phyloP scores from a whole-genome alignment of 2,797 vertebrate genomes.

The Kryptolebias ocellatus region DNA sequence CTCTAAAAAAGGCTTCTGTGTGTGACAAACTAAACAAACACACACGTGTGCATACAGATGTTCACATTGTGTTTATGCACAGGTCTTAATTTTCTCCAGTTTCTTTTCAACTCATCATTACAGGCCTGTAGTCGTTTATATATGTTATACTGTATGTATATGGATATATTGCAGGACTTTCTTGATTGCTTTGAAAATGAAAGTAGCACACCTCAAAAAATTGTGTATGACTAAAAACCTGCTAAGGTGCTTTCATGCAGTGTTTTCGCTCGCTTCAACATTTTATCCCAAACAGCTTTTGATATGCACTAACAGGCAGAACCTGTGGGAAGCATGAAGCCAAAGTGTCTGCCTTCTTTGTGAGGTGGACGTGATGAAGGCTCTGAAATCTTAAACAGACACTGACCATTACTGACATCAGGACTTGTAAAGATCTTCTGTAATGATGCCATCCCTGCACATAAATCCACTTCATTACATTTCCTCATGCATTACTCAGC shows the following conservation, averaged over 20 bases:
- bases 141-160: too few relatives aligned
- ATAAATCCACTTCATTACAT: constrained; percentile 76
- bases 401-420: constrained; percentile 77
- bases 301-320: constrained; percentile 6
- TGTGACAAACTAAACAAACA: constrained; percentile 27
- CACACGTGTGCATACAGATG: constrained; percentile 34
- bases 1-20: constrained; percentile 50
- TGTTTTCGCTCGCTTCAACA: constrained; percentile 1
- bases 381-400: constrained; percentile 72
- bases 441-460: constrained; percentile 74
- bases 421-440: constrained; percentile 72
- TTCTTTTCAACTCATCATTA: constrained; percentile 34
- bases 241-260: constrained; percentile 2
- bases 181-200: too few relatives aligned
- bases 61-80: constrained; percentile 42
- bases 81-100: constrained; percentile 32
- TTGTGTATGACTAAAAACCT: neutral
- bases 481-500: constrained; percentile 55
- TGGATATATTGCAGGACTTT: too few relatives aligned
- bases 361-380: constrained; percentile 67
- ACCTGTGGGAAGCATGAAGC: constrained; percentile 37
- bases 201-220: too few relatives aligned
- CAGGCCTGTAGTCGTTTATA: neutral
- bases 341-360: constrained; percentile 64
- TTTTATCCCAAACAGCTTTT: too few relatives aligned